Evolutionary conservation across 2,888 invertebrate species (phyloP).

Genomic region (Flabesymbios commensalis): DNA sequence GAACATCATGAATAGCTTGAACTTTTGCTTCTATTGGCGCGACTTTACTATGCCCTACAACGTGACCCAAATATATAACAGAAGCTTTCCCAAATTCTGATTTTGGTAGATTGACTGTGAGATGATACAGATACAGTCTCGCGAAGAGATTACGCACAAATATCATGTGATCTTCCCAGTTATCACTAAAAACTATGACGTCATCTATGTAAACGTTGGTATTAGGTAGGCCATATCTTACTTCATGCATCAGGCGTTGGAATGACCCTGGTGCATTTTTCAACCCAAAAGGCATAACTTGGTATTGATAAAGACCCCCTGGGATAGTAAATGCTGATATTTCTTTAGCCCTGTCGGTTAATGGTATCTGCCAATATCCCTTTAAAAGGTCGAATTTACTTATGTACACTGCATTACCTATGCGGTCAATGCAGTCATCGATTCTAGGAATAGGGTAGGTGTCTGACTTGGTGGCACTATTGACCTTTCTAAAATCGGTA

Average conservation of each 20-base stretch:
- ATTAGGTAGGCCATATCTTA: background rate
- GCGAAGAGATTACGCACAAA: too few relatives aligned
- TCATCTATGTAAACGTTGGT: background rate
- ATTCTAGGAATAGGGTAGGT: background rate
- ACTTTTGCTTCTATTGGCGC: too few relatives aligned
- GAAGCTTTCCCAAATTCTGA: too few relatives aligned
- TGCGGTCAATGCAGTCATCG: background rate
- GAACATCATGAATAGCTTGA: too few relatives aligned
- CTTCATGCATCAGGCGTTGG: conserved; percentile 3
- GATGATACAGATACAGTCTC: too few relatives aligned
- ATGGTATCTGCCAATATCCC: conserved; percentile 2
- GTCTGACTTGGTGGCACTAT: background rate
- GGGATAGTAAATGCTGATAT: conserved; percentile 5
- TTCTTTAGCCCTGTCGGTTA: background rate
- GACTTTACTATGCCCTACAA: too few relatives aligned
- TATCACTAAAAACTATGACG: background rate
- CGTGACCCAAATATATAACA: too few relatives aligned
- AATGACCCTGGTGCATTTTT: background rate
- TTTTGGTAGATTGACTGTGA: too few relatives aligned
- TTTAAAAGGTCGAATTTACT: background rate
- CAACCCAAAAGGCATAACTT: conserved; percentile 5
- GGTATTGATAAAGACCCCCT: background rate
- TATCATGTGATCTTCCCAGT: too few relatives aligned
- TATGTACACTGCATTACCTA: background rate
- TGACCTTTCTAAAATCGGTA: background rate